A percentile compares a stretch with the other conserved stretches of the same genome.
phyloP scores from a whole-genome alignment of 1,140 invertebrate genomes.

The Neodiprion fabricii region DNA sequence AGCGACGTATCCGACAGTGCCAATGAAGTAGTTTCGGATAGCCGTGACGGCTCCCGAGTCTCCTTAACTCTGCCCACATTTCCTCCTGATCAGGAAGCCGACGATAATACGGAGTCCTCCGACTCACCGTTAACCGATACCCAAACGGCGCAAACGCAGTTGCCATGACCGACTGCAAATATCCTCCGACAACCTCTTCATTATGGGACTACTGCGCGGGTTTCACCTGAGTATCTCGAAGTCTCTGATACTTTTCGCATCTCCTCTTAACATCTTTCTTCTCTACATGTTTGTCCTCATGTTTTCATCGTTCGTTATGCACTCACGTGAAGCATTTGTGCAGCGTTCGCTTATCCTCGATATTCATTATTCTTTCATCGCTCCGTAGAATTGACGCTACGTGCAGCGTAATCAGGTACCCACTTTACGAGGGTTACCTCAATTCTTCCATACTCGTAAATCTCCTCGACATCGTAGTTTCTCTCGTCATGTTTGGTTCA shows the following conservation, averaged over 20 bases:
- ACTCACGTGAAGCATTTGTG: neutral
- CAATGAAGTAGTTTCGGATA: neutral
- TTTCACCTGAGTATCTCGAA: slow-evolving; percentile 3
- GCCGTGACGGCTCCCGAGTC: slow-evolving; percentile 37
- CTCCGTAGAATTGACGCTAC: slow-evolving; percentile 3
- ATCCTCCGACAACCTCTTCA: neutral
- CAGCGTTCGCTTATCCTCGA: neutral
- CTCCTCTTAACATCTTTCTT: neutral
- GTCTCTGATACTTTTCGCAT: neutral
- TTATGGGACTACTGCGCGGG: neutral
- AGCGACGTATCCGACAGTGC: slow-evolving; percentile 25
- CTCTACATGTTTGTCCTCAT: neutral
- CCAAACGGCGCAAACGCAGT: neutral
- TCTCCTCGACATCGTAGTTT: neutral
- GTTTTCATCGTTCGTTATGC: neutral
- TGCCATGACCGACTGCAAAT: neutral
- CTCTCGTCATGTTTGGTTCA: too few relatives aligned
- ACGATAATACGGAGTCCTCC: slow-evolving; percentile 21
- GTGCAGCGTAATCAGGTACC: neutral
- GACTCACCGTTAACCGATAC: neutral
- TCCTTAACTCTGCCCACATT: slow-evolving; percentile 62
- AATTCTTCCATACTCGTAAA: neutral
- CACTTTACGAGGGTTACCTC: neutral
- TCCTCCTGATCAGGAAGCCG: slow-evolving; percentile 60
- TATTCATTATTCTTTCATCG: neutral